These are phyloP conservation scores for Austrolebias charrua DNA, from an alignment of 2,797 vertebrate genomes.

Conservation along the genomic window DNA sequence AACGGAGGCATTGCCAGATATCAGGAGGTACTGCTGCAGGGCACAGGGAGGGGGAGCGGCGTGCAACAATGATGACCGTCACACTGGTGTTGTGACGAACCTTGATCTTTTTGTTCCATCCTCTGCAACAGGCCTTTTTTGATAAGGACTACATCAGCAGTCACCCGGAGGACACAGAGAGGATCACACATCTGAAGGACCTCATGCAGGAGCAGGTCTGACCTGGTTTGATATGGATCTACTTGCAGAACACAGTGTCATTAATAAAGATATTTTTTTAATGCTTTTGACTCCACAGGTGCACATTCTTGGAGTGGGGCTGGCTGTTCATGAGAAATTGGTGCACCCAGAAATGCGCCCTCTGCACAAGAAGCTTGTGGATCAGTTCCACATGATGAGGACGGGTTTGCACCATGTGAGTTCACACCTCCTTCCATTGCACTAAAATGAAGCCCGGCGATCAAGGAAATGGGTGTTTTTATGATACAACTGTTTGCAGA, in stretches of 20 bases:
- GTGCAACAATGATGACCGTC: not conserved
- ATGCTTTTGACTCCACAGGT: conserved; percentile 77
- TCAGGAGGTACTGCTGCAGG: conserved; percentile 86
- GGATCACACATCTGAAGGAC: conserved; percentile 96
- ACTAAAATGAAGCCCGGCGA: too few relatives aligned
- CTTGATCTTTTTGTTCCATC: conserved; percentile 18
- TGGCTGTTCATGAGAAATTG: conserved; percentile 96
- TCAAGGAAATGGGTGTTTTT: too few relatives aligned
- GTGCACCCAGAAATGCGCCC: conserved; percentile 99
- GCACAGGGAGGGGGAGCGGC: too few relatives aligned
- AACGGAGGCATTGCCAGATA: conserved; percentile 97
- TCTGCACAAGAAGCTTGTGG: conserved; percentile 96
- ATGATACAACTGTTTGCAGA: not conserved
- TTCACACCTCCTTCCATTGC: conserved; percentile 12
- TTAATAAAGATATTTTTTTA: not conserved
- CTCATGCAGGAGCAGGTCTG: conserved; percentile 98
- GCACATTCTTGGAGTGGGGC: conserved; percentile 92
- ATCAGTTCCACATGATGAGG: conserved; percentile 99
- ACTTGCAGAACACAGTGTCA: not conserved
- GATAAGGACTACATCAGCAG: conserved; percentile 97
- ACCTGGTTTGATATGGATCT: not conserved
- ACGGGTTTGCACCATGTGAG: conserved; percentile 96
- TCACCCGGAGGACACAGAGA: conserved; percentile 94
- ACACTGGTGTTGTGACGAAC: not conserved
- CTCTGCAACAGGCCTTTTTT: conserved; percentile 90